Conservation (phyloP, 2,797 vertebrate genomes). For the Macropus fuliginosus region DNA sequence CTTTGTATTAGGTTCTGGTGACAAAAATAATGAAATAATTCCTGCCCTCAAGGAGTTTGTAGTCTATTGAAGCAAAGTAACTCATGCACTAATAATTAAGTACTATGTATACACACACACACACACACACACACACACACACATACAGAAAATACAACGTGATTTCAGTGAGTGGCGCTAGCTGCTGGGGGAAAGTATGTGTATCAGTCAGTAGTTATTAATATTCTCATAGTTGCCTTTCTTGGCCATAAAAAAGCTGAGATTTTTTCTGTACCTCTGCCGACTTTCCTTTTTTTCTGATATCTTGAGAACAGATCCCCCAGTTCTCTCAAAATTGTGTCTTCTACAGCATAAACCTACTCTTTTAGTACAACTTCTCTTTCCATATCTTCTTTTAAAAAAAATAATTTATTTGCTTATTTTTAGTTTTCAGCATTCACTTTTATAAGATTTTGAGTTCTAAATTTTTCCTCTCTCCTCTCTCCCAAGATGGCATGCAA, state of each 20-base stretch:
- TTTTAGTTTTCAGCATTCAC: no score
- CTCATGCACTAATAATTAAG: not conserved
- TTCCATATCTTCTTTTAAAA: not conserved
- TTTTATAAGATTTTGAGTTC: no score
- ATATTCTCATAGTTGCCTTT: not conserved
- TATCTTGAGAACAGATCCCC: not conserved
- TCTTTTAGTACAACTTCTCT: not conserved
- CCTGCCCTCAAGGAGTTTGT: not conserved
- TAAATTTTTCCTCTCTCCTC: no score
- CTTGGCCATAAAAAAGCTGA: not conserved
- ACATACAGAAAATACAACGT: not conserved
- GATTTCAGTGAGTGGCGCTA: not conserved
- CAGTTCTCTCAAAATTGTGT: not conserved
- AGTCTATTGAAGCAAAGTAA: not conserved
- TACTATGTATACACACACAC: no score
- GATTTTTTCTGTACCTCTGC: not conserved
- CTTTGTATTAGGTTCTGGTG: not conserved
- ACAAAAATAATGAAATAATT: not conserved
- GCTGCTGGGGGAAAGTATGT: not conserved
- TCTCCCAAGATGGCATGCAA: no score
- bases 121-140: no score
- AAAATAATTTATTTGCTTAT: no score
- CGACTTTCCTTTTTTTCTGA: not conserved
- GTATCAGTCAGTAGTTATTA: not conserved
- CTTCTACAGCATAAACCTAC: not conserved